These are phyloP conservation scores for Labeo catla DNA, from an alignment of 2,113 vertebrate species.

Conservation along the genomic window DNA sequence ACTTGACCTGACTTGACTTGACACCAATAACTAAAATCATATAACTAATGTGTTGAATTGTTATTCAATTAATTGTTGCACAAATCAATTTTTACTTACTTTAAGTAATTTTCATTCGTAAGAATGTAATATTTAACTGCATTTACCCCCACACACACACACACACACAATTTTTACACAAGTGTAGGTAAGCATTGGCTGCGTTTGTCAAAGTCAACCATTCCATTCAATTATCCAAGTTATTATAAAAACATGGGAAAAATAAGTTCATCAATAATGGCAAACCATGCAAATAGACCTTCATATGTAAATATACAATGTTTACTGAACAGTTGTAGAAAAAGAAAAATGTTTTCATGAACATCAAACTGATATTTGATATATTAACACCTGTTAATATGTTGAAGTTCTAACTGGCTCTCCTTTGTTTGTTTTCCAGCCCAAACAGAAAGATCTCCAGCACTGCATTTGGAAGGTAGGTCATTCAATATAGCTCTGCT, in stretches of 20 bases:
- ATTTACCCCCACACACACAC: too few species aligned
- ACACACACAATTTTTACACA: not conserved
- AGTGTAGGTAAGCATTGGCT: not conserved
- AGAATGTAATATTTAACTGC: not conserved
- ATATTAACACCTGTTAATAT: too few species aligned
- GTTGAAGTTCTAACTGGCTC: not conserved
- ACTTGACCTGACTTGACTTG: not conserved
- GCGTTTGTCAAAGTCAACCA: not conserved
- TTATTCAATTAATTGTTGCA: not conserved
- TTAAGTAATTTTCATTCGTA: too few species aligned
- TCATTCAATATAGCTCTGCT: constrained; percentile 13
- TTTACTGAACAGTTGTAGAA: not conserved
- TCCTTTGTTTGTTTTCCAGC: constrained; percentile 72
- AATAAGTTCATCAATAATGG: not conserved
- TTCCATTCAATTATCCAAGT: not conserved
- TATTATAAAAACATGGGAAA: not conserved
- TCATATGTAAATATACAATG: not conserved
- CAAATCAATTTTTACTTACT: not conserved
- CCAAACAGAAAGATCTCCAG: constrained; percentile 96
- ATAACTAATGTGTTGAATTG: not conserved
- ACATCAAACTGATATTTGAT: not conserved
- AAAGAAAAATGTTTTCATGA: not conserved
- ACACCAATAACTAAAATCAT: not conserved
- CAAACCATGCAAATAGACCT: not conserved
- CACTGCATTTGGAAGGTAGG: constrained; percentile 96